Conservation (phyloP, 2,888 invertebrate species). For the Pseudanteris insignis region DNA sequence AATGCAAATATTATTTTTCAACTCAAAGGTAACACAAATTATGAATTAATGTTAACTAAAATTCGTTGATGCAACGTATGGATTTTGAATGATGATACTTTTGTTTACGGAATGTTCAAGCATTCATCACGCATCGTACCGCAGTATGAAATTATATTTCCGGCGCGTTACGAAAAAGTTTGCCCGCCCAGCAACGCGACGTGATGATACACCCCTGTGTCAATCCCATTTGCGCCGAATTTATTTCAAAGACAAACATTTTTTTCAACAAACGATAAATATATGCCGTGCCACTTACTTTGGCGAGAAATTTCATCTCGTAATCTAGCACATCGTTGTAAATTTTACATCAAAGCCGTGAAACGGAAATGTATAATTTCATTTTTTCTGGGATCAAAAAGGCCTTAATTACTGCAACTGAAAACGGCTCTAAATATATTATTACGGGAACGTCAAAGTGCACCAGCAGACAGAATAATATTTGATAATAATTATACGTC, state of each 20-base stretch:
- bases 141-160: background rate
- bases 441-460: slow-evolving; percentile 10
- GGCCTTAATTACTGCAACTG: slow-evolving; percentile 6
- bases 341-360: slow-evolving; percentile 6
- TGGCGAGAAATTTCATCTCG: slow-evolving; percentile 6
- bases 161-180: background rate
- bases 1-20: too few species aligned
- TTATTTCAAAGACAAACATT: slow-evolving; percentile 13
- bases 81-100: too few species aligned
- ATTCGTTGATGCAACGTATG: too few species aligned
- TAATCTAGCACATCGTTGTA: slow-evolving; percentile 1
- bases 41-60: background rate
- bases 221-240: too few species aligned
- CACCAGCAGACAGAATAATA: slow-evolving; percentile 5
- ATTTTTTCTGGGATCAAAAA: slow-evolving; percentile 3
- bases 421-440: slow-evolving; percentile 11
- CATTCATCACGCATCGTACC: too few species aligned
- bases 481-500: slow-evolving; percentile 22
- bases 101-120: too few species aligned
- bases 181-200: background rate
- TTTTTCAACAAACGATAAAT: slow-evolving; percentile 17
- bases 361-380: slow-evolving; percentile 18
- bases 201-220: too few species aligned
- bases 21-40: too few species aligned
- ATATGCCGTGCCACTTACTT: slow-evolving; percentile 3